Conservation (phyloP, 2,888 invertebrate species). For the Elysia crispata region DNA sequence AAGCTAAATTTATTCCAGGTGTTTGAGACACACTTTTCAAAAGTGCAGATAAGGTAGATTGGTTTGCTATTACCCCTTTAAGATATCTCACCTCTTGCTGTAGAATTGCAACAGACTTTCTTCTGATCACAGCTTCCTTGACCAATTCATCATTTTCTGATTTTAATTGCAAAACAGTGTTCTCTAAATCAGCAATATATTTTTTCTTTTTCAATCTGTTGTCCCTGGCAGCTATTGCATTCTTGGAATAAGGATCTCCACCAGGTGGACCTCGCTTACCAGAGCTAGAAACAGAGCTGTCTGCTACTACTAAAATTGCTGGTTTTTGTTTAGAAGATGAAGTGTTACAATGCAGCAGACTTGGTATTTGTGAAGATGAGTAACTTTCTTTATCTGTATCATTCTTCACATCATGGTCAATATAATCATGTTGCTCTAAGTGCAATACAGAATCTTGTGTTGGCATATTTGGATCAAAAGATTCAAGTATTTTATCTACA, state of each 20-base stretch:
- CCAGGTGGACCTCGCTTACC: not conserved
- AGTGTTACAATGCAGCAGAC: no score
- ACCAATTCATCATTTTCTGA: slow-evolving; percentile 35
- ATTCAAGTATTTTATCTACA: no score
- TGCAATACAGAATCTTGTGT: no score
- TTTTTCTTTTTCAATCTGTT: slow-evolving; percentile 48
- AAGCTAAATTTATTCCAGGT: slow-evolving; percentile 56
- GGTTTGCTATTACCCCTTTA: slow-evolving; percentile 61
- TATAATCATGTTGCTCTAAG: no score
- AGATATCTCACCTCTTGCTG: slow-evolving; percentile 58
- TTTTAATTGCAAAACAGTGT: slow-evolving; percentile 24
- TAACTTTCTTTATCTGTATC: no score
- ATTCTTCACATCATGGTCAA: no score
- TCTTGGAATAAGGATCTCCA: slow-evolving; percentile 46
- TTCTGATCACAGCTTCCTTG: slow-evolving; percentile 5
- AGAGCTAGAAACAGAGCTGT: no score
- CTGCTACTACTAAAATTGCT: no score
- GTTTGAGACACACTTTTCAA: slow-evolving; percentile 56
- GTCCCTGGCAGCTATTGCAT: slow-evolving; percentile 49
- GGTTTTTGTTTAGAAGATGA: no score
- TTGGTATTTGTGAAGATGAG: no score
- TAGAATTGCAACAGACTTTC: slow-evolving; percentile 20
- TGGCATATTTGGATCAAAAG: no score
- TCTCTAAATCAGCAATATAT: slow-evolving; percentile 40
- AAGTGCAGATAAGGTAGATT: slow-evolving; percentile 57